Conservation (phyloP, 2,113 vertebrate genomes). For the Mellivora capensis region DNA sequence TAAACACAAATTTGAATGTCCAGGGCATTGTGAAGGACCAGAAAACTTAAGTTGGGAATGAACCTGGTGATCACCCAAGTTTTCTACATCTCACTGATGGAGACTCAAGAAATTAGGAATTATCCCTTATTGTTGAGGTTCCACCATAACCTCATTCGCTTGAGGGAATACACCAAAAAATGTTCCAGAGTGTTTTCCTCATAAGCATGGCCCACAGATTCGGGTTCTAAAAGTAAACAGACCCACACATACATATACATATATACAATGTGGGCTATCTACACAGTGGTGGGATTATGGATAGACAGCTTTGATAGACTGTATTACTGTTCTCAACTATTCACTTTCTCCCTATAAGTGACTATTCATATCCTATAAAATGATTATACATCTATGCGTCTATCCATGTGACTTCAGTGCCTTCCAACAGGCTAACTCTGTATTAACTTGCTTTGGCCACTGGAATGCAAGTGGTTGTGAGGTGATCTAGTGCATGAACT, state of each 20-base stretch:
- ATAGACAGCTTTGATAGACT: not conserved
- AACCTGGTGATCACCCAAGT: not conserved
- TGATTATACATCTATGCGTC: not conserved
- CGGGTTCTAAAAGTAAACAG: not conserved
- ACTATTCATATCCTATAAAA: not conserved
- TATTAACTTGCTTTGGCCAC: not conserved
- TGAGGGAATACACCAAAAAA: not conserved
- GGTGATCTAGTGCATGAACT: not conserved
- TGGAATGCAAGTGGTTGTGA: not conserved
- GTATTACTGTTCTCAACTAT: not conserved
- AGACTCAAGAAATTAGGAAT: not conserved
- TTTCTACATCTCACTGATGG: not conserved
- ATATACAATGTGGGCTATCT: not conserved
- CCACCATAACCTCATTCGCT: not conserved
- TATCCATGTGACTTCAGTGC: not conserved
- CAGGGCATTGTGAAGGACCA: not conserved
- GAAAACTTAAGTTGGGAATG: not conserved
- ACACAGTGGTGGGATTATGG: not conserved
- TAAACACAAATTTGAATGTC: not conserved
- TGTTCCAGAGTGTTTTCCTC: not conserved
- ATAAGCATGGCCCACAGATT: not conserved
- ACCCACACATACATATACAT: not conserved
- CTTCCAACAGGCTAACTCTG: not conserved
- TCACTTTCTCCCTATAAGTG: not conserved
- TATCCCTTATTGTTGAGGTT: not conserved